Evolutionary conservation across 1,140 invertebrate genomes (phyloP).

Genomic region (Bombus polaris): DNA sequence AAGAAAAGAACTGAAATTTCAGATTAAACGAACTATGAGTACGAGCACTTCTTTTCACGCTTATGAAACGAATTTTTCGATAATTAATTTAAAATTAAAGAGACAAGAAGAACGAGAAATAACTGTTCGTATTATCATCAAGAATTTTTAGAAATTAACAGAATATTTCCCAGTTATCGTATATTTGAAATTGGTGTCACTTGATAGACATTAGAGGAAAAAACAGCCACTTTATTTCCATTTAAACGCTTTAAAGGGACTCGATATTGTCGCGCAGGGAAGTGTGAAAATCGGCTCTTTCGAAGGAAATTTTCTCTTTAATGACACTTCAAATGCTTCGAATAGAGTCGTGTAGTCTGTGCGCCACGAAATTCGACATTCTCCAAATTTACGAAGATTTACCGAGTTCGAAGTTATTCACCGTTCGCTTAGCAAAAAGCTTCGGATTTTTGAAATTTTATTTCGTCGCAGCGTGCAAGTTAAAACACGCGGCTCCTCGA

Average conservation of each 20-base stretch:
- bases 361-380: neutral
- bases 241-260: no score
- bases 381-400: slow-evolving; percentile 3
- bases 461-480: neutral
- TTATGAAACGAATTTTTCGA: neutral
- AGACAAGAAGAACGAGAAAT: no score
- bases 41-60: no score
- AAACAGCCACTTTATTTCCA: no score
- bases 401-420: neutral
- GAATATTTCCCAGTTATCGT: no score
- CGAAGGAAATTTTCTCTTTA: neutral
- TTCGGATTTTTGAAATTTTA: slow-evolving; percentile 22
- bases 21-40: neutral
- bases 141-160: no score
- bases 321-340: neutral
- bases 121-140: no score
- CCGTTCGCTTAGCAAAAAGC: neutral
- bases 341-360: no score
- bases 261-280: no score
- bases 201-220: no score
- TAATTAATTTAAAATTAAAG: neutral
- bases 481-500: slow-evolving; percentile 3
- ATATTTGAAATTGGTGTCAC: no score
- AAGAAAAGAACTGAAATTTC: neutral
- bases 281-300: no score